Evolutionary conservation across 2,113 vertebrate species (phyloP).

Genomic region (Tichodroma muraria): DNA sequence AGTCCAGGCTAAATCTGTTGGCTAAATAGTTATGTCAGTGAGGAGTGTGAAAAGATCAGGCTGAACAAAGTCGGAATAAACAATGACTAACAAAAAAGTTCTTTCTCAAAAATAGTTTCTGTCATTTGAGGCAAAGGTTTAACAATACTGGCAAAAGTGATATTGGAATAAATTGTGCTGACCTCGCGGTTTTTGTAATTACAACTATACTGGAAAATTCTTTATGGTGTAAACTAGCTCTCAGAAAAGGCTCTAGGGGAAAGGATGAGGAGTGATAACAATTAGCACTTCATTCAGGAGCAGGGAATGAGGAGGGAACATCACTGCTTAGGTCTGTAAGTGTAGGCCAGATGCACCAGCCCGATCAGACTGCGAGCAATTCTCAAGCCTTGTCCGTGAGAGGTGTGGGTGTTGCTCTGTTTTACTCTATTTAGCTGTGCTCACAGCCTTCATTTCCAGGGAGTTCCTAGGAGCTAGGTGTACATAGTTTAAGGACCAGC

Average conservation of each 20-base stretch:
- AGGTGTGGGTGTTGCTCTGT: not conserved
- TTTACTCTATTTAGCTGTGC: not conserved
- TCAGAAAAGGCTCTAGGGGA: not conserved
- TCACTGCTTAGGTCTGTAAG: not conserved
- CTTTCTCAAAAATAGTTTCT: not conserved
- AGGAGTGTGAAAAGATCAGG: not conserved
- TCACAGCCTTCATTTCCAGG: not conserved
- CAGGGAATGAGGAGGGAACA: not conserved
- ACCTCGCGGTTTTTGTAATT: not conserved
- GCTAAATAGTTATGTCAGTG: not conserved
- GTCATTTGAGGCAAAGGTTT: slow-evolving; percentile 20
- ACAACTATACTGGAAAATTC: not conserved
- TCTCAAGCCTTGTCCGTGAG: not conserved
- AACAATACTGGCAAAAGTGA: slow-evolving; percentile 28
- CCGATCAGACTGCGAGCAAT: not conserved
- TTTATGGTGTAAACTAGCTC: not conserved
- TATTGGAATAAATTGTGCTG: not conserved
- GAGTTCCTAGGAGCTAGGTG: not conserved
- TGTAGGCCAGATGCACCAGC: not conserved
- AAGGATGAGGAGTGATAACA: not conserved
- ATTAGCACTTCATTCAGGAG: not conserved
- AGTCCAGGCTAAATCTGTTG: not conserved
- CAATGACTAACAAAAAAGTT: not conserved
- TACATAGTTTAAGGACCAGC: not conserved
- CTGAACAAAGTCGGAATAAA: not conserved